phyloP scores from a whole-genome alignment of 2,797 vertebrate genomes.

The Astyanax mexicanus region DNA sequence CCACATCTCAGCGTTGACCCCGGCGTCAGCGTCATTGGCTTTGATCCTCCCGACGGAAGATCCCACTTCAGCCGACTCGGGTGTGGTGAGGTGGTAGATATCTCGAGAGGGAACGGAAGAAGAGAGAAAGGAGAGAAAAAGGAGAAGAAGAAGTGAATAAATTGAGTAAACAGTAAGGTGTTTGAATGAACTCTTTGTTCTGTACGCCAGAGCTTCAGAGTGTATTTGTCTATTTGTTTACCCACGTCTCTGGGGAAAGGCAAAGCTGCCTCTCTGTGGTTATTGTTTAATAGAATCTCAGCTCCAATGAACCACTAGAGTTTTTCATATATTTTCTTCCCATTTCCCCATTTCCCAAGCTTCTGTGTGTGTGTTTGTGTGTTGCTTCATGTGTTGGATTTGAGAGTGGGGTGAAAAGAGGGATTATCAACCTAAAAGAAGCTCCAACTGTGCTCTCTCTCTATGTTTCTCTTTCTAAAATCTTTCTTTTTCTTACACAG shows the following conservation, averaged over 20 bases:
- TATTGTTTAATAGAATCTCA: slow-evolving; percentile 61
- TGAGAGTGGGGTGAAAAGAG: slow-evolving; percentile 48
- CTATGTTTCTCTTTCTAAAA: slow-evolving; percentile 1
- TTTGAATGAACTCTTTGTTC: slow-evolving; percentile 50
- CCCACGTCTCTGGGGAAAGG: slow-evolving; percentile 43
- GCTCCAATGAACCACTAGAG: slow-evolving; percentile 57
- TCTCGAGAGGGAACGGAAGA: slow-evolving; percentile 72
- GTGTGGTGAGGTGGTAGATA: slow-evolving; percentile 88
- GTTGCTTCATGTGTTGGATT: slow-evolving; percentile 53
- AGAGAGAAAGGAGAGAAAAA: slow-evolving; percentile 13
- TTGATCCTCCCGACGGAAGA: slow-evolving; percentile 91
- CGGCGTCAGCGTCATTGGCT: slow-evolving; percentile 91
- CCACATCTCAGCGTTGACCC: slow-evolving; percentile 90
- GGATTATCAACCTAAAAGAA: slow-evolving; percentile 56
- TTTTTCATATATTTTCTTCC: slow-evolving; percentile 5
- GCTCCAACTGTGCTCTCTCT: slow-evolving; percentile 23
- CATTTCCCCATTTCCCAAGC: slow-evolving; percentile 24
- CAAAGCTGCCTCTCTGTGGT: slow-evolving; percentile 48
- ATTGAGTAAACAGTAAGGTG: slow-evolving; percentile 45
- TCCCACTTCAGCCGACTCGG: slow-evolving; percentile 88
- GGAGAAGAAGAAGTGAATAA: slow-evolving; percentile 21
- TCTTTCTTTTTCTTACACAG: background rate
- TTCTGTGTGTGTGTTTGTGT: slow-evolving; percentile 44
- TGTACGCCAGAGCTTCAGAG: slow-evolving; percentile 9
- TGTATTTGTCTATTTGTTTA: slow-evolving; percentile 58